Evolutionary conservation across 2,797 vertebrate genomes (phyloP).

Genomic region (Anguilla anguilla): DNA sequence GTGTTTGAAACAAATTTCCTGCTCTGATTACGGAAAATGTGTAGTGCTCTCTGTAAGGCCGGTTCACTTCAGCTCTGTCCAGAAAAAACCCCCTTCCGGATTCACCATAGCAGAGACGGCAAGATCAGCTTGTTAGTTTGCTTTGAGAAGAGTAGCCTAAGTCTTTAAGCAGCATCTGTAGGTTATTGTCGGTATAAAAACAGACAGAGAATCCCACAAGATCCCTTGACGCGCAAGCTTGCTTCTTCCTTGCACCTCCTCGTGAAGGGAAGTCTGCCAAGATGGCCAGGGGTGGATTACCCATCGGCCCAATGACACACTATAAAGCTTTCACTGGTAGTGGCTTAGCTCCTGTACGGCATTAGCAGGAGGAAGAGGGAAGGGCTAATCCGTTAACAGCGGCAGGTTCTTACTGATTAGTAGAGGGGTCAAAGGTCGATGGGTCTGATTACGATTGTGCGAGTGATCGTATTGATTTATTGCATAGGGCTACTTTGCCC

Average conservation of each 20-base stretch:
- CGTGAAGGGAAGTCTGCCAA: not conserved
- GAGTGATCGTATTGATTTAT: slow-evolving; percentile 10
- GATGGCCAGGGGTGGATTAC: not conserved
- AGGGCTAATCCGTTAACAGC: not conserved
- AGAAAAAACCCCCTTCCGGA: not conserved
- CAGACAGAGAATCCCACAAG: not conserved
- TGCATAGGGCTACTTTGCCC: not conserved
- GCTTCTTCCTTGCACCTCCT: not conserved
- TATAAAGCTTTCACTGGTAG: not conserved
- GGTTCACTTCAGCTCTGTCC: not conserved
- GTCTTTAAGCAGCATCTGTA: not conserved
- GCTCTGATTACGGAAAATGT: not conserved
- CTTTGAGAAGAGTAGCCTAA: not conserved
- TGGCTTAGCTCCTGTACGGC: not conserved
- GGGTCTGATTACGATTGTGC: not conserved
- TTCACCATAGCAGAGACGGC: not conserved
- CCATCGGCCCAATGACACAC: not conserved
- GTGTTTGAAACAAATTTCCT: not conserved
- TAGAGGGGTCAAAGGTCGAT: not conserved
- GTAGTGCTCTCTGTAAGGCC: not conserved
- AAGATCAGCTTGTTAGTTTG: not conserved
- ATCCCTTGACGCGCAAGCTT: not conserved
- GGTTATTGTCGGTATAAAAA: not conserved
- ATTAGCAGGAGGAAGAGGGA: not conserved
- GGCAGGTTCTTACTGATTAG: not conserved